Base-by-base conservation (phyloP, 2,888 invertebrate genomes). In the Anarsia innoxiella region DNA sequence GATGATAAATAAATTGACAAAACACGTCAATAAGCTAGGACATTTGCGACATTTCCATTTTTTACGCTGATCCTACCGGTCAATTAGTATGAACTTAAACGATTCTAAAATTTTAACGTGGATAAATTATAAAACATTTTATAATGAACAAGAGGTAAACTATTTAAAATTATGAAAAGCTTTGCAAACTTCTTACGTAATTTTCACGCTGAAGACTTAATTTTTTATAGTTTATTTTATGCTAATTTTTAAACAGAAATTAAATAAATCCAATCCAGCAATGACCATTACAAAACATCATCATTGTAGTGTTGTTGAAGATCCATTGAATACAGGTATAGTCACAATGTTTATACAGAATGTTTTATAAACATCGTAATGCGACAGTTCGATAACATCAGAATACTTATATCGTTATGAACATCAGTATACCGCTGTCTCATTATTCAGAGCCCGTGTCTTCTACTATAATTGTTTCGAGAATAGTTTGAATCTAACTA, bases 351-450 rank as follows among this genome's bases (percentile, higher is more conserved):
- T 67, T 67, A 61, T 57, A 60, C 49, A 52, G 51, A 49, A 45
- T 58, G 59, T 64, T 73, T 68, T 67, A 69, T 72, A 74, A 71
- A 77, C 77, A 78, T 65, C 67, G 63, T 73, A 74, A 75, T 59
- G 63, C 51, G 63, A 57, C 55, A 45, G 51, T 38, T 44, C 54
- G 72, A 73, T 75, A 72, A 65, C 52, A 59, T 70, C 67, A 60
- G 51, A 60, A 60, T 45, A n/a, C n/a, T n/a, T n/a, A n/a, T n/a
- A 54, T 56, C 52, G 52, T 56, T 49, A 55, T 44, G 53, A 55
- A 59, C 55, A 55, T 48, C 50, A 49, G 53, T 52, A 48, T 41
- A 47, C 41, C 39, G 41, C 32, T 46, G 44, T 49, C 45, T 54
- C 57, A 52, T 57, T 61, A 59, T 49, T 48, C 40, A 43, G 26